Percentiles rank a stretch among this genome's conserved stretches.
Conservation (phyloP, 2,113 vertebrate genomes). For the Sisor rabdophorus region DNA sequence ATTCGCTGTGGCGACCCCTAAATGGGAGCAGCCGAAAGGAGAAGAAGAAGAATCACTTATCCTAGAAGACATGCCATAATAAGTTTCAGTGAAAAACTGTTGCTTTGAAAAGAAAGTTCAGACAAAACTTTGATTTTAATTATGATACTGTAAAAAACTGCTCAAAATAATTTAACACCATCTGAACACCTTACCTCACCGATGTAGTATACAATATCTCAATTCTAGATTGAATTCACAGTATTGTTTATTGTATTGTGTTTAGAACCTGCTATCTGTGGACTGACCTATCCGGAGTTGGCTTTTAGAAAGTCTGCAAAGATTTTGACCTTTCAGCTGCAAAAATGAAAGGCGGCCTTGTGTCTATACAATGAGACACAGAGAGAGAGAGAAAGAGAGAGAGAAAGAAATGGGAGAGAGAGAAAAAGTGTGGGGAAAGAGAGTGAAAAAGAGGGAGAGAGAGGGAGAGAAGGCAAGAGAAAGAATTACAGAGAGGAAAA, state of each 20-base stretch:
- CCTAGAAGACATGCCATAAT: no score
- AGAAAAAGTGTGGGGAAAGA: conserved; percentile 26
- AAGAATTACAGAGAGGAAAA: conserved; percentile 38
- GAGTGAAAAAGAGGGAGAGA: conserved; percentile 40
- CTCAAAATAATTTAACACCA: neutral
- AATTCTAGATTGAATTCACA: neutral
- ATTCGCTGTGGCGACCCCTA: no score
- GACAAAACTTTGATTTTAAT: neutral
- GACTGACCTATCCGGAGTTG: conserved; percentile 17
- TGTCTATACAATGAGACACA: conserved; percentile 43
- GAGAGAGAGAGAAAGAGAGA: conserved; percentile 32
- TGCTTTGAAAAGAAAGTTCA: no score
- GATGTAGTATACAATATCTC: neutral
- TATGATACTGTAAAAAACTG: neutral
- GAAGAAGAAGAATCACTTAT: no score
- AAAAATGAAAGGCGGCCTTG: conserved; percentile 50
- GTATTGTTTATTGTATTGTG: conserved; percentile 2
- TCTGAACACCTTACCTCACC: neutral
- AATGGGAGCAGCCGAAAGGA: no score
- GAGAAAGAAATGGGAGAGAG: conserved; percentile 28
- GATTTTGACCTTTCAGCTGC: conserved; percentile 41
- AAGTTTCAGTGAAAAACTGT: no score
- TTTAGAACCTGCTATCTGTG: conserved; percentile 11
- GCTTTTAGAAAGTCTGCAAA: conserved; percentile 36
- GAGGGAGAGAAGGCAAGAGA: conserved; percentile 40